Base-by-base conservation (phyloP, 1,140 invertebrate genomes). In the Drosophila sp. region DNA sequence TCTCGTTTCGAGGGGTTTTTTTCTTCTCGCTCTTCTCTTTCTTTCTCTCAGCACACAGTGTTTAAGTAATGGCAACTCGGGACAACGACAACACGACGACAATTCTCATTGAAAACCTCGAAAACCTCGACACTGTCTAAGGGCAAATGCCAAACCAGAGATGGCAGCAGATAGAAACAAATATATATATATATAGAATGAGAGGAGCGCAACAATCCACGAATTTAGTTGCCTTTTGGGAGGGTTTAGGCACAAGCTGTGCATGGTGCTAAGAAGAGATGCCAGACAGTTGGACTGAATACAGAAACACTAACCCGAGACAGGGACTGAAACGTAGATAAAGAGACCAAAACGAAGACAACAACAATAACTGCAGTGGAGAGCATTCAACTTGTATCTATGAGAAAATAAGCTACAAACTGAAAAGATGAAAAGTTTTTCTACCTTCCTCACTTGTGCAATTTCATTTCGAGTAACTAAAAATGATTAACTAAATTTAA, bases 191-290 rank as follows among this genome's bases (percentile, higher is more conserved):
- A 47, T 47, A 23, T 7, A 11, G 41, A 44, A 44, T 44, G 4
- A 25, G 38, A 44, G 30, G 82, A 87, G 83, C 74, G 82, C 79
- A 86, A 79, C 79, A 86, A 86, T 86, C 82, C 79, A 87, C 83
- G 79, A 87, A 79, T 86, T 86, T 83, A 87, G 83, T 87, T 86
- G 87, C 72, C 79, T 76, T 87, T 76, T 79, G 83, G 82, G 82
- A 76, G 55, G 60, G 44, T 50, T 68, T 75, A 58, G 72, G 65
- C 54, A 44, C 72, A 76, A 76, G 40, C 72, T 75, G 72, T 63
- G 65, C 8, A 50, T 27, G 1, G 23, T 50, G 23, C 44, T 50
- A 50, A 50, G n/a, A 50, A 50, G n/a, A 50, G 44, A 6, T 57
- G 29, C 33, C n/a, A 63, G 65, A 44, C 35, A 64, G 29, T 55